These are phyloP conservation scores for Macrobrachium nipponense DNA, from an alignment of 1,140 invertebrate species.

Conservation along the genomic window DNA sequence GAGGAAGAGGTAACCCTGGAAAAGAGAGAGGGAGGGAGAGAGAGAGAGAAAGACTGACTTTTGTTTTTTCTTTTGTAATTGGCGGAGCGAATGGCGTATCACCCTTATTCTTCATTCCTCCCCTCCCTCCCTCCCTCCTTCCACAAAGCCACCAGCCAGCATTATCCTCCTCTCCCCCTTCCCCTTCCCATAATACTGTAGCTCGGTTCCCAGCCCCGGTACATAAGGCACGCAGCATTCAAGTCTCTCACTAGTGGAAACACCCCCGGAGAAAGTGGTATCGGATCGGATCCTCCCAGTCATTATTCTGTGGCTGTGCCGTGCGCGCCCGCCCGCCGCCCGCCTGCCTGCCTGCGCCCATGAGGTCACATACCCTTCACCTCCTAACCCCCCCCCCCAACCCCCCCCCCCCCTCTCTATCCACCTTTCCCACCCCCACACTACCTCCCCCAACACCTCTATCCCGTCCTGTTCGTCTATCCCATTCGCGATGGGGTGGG, in stretches of 20 bases:
- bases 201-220: too few species aligned
- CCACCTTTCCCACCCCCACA: background rate
- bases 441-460: background rate
- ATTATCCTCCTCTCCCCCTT: background rate
- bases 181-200: background rate
- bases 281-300: too few species aligned
- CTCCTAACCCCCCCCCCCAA: background rate
- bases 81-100: background rate
- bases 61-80: too few species aligned
- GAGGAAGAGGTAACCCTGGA: background rate
- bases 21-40: slow-evolving; percentile 3
- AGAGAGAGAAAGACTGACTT: background rate
- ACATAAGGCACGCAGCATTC: too few species aligned
- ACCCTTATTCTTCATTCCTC: background rate
- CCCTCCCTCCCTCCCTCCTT: background rate
- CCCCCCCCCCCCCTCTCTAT: background rate
- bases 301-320: too few species aligned
- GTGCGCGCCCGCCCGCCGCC: background rate
- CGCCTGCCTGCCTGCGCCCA: background rate
- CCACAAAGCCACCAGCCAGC: too few species aligned
- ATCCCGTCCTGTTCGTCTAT: background rate
- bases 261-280: too few species aligned
- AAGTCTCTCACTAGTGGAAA: too few species aligned
- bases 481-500: background rate
- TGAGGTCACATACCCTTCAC: background rate